Conservation (phyloP, 2,888 invertebrate species). For the Yponomeuta malinellus region DNA sequence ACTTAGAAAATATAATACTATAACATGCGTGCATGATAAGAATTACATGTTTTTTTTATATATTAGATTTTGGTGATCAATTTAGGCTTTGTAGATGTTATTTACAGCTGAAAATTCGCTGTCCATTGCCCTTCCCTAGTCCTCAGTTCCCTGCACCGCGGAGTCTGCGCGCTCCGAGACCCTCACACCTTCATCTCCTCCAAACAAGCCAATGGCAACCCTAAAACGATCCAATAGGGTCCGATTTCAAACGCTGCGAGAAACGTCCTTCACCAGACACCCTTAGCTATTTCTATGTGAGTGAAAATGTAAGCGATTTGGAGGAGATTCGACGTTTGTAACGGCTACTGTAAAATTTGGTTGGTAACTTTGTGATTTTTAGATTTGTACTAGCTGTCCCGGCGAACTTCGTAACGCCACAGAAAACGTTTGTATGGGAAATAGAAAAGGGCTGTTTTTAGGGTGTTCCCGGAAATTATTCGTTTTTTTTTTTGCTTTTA, state of each 20-base stretch:
- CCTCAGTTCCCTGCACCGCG: conserved; percentile 6
- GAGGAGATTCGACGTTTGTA: not conserved
- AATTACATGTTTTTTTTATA: no score
- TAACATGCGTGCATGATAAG: no score
- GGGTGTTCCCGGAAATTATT: no score
- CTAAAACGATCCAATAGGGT: conserved; percentile 25
- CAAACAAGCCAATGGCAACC: conserved; percentile 31
- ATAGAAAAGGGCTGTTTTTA: no score
- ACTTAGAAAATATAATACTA: no score
- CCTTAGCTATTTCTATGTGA: not conserved
- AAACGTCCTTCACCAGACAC: conserved; percentile 15
- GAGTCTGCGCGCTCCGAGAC: conserved; percentile 61
- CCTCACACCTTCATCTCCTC: conserved; percentile 49
- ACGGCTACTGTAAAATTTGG: not conserved
- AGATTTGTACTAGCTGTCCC: no score
- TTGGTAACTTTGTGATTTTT: not conserved
- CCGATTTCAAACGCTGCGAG: conserved; percentile 20
- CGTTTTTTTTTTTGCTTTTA: no score
- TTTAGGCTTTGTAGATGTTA: no score
- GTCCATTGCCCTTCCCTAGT: conserved; percentile 35
- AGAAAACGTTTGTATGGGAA: no score
- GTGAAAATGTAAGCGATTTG: not conserved
- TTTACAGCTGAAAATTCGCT: not conserved
- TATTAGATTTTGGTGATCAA: no score
- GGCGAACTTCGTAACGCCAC: no score